Conservation (phyloP, 2,797 vertebrate genomes). For the Arremon brunneinucha region DNA sequence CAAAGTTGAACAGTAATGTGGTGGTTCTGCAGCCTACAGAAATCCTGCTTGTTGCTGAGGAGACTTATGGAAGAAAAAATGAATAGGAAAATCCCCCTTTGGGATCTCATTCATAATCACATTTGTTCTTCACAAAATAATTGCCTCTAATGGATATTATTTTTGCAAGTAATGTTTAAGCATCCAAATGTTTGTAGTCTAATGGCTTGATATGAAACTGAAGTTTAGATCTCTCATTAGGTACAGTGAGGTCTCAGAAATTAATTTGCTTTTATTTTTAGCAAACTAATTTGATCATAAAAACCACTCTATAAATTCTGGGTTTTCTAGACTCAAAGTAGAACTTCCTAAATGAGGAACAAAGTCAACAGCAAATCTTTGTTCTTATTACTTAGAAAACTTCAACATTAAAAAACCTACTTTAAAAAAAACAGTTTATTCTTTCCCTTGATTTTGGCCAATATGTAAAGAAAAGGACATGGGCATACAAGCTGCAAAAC, state of each 20-base stretch:
- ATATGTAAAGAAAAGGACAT: background rate
- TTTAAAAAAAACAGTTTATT: background rate
- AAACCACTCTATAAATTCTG: background rate
- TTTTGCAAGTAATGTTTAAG: slow-evolving; percentile 17
- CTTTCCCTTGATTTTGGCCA: background rate
- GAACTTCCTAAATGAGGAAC: background rate
- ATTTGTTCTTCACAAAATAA: background rate
- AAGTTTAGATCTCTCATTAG: background rate
- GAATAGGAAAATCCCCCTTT: background rate
- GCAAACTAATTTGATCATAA: slow-evolving; percentile 20
- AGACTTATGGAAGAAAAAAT: background rate
- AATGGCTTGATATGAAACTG: background rate
- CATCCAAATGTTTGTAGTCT: background rate
- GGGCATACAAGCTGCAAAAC: background rate
- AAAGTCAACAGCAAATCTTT: background rate
- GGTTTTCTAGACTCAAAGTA: background rate
- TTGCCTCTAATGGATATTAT: background rate
- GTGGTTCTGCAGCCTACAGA: background rate
- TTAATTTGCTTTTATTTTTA: slow-evolving; percentile 30
- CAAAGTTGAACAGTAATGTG: fast-evolving
- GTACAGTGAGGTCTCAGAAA: background rate
- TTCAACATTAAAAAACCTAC: background rate
- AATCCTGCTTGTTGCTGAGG: background rate
- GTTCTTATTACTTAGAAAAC: background rate
- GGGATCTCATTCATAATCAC: background rate